These are phyloP conservation scores for Colletes latitarsis DNA, from an alignment of 1,140 invertebrate species.

Conservation along the genomic window DNA sequence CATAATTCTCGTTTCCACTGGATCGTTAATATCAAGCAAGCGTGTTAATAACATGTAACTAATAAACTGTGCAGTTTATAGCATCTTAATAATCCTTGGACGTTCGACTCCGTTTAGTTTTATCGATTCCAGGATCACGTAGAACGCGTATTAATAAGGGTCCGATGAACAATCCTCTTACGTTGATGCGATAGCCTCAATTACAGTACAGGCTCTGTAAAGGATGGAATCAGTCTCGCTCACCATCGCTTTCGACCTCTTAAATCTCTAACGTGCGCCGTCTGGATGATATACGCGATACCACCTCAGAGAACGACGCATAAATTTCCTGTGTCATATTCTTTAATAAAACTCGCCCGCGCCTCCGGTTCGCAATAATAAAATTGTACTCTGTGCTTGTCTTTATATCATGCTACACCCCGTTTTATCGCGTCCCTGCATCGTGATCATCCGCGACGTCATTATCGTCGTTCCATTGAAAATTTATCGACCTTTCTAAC, in stretches of 20 bases:
- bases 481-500: neutral
- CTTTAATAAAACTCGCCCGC: conserved; percentile 52
- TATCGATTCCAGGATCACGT: neutral
- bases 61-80: neutral
- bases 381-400: conserved; percentile 21
- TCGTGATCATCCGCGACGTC: neutral
- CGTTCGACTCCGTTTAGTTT: neutral
- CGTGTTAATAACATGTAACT: too few species aligned
- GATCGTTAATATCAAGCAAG: too few species aligned
- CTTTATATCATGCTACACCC: neutral
- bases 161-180: conserved; percentile 50
- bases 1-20: too few species aligned
- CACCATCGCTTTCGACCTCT: conserved; percentile 40
- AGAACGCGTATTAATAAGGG: conserved; percentile 39
- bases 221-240: conserved; percentile 49
- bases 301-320: conserved; percentile 28
- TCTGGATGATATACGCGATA: conserved; percentile 50
- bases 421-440: neutral
- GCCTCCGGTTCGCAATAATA: conserved; percentile 41
- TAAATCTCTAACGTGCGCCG: conserved; percentile 45
- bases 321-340: conserved; percentile 45
- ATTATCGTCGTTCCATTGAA: neutral
- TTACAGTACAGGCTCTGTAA: conserved; percentile 50
- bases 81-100: neutral
- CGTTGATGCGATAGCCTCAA: conserved; percentile 49